Evolutionary conservation across 2,113 vertebrate genomes (phyloP).

Genomic region (Formicarius rufipectus): DNA sequence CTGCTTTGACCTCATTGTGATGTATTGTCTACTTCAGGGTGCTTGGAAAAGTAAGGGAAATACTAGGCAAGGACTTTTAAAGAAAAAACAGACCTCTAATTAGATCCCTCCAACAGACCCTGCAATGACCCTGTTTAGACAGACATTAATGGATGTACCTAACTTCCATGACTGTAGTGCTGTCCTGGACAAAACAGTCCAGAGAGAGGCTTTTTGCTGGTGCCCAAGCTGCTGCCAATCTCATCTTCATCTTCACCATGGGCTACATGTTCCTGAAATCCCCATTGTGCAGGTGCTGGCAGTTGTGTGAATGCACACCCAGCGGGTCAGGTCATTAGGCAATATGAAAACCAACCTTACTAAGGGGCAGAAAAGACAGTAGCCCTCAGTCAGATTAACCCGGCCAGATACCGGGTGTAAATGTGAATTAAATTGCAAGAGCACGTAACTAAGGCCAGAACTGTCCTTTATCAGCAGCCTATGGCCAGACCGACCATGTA

Average conservation of each 20-base stretch:
- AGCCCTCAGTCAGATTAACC: not conserved
- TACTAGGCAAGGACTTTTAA: constrained; percentile 58
- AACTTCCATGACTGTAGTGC: not conserved
- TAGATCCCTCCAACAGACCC: constrained; percentile 46
- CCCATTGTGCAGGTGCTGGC: too few relatives aligned
- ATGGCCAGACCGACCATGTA: not conserved
- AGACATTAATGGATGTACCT: constrained; percentile 31
- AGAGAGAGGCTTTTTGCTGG: not conserved
- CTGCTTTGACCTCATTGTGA: constrained; percentile 68
- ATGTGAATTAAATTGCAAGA: not conserved
- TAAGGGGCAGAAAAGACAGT: not conserved
- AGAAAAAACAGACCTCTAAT: constrained; percentile 62
- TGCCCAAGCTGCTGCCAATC: not conserved
- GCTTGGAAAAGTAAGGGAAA: constrained; percentile 63
- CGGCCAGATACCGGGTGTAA: not conserved
- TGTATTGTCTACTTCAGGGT: constrained; percentile 65
- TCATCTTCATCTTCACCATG: not conserved
- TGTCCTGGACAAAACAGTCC: not conserved
- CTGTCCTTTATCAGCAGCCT: not conserved
- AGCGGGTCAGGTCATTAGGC: not conserved
- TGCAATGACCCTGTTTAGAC: constrained; percentile 46
- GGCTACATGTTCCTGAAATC: not conserved
- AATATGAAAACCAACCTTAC: not conserved
- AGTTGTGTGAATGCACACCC: not conserved
- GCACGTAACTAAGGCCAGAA: not conserved